Evolutionary conservation across 2,888 invertebrate species (phyloP).

Genomic region (Ophioninae sp.): DNA sequence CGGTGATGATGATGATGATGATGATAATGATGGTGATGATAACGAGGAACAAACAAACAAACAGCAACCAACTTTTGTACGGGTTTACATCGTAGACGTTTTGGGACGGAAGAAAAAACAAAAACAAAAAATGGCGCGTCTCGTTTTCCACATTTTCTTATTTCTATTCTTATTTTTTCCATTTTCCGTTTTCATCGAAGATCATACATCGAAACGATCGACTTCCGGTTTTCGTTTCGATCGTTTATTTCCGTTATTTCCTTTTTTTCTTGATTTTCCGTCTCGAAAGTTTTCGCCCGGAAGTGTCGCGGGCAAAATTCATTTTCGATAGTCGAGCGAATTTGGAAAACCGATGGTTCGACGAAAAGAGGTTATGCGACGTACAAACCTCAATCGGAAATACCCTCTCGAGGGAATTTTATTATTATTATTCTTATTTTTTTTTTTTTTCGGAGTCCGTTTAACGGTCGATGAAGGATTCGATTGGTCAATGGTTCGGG

Average conservation of each 20-base stretch:
- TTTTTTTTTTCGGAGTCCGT: too few species aligned
- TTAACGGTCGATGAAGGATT: conserved; percentile 63
- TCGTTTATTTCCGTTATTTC: background rate
- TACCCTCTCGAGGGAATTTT: background rate
- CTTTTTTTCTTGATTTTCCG: conserved; percentile 60
- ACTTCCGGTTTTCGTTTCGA: background rate
- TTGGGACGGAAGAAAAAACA: conserved; percentile 48
- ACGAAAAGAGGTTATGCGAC: background rate
- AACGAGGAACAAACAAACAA: conserved; percentile 64
- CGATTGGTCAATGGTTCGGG: conserved; percentile 69
- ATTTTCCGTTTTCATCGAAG: background rate
- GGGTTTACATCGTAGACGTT: conserved; percentile 67
- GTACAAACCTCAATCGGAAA: background rate
- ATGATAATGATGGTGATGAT: conserved; percentile 61
- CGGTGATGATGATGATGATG: conserved; percentile 4
- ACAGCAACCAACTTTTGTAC: conserved; percentile 70
- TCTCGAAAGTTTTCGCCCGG: conserved; percentile 71
- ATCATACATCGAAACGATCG: background rate
- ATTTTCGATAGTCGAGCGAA: too few species aligned
- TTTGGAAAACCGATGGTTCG: background rate
- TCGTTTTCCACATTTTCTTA: too few species aligned
- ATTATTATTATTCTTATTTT: too few species aligned
- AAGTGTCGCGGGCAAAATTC: conserved; percentile 7
- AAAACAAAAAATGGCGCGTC: too few species aligned
- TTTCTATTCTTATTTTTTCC: background rate